A percentile compares a stretch with the other conserved stretches of the same genome.
These are phyloP conservation scores for Bufo bufo DNA, from an alignment of 2,113 vertebrate species.

Conservation along the genomic window DNA sequence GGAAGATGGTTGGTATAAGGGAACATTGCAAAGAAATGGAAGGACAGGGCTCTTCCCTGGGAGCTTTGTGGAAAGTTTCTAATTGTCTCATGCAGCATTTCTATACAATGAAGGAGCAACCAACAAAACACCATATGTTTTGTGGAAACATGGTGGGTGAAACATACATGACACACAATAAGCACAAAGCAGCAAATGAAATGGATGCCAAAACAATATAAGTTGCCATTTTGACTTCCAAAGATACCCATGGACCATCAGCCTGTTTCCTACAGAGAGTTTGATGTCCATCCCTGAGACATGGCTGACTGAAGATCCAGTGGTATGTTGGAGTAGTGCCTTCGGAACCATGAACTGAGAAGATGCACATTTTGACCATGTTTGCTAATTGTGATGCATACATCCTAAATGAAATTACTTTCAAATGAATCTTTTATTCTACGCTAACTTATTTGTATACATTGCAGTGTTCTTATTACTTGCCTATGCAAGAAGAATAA, in stretches of 20 bases:
- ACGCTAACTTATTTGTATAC: conserved; percentile 72
- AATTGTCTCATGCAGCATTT: conserved; percentile 63
- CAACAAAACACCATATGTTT: neutral
- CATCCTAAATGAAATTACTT: conserved; percentile 69
- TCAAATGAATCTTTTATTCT: conserved; percentile 67
- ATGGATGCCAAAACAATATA: conserved; percentile 63
- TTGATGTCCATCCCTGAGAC: conserved; percentile 58
- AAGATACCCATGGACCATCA: conserved; percentile 67
- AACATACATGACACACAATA: conserved; percentile 46
- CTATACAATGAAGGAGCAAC: conserved; percentile 17
- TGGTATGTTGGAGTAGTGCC: conserved; percentile 70
- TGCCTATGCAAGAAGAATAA: conserved; percentile 68
- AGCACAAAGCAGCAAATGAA: conserved; percentile 66
- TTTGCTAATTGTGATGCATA: conserved; percentile 68
- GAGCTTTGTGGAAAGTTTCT: conserved; percentile 98
- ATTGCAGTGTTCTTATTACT: conserved; percentile 71
- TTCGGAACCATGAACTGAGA: conserved; percentile 68
- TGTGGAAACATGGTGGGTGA: neutral
- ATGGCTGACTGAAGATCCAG: conserved; percentile 56
- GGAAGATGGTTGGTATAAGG: conserved; percentile 98
- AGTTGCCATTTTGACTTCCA: conserved; percentile 71
- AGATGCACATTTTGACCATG: conserved; percentile 63
- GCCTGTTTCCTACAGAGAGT: conserved; percentile 62
- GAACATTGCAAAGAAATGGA: conserved; percentile 93
- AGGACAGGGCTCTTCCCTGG: conserved; percentile 95